A percentile compares a stretch with the other conserved stretches of the same genome.
These are phyloP conservation scores for Isaurus tuberculatus DNA, from an alignment of 92 coral and sea anemone genomes.

Conservation along the genomic window DNA sequence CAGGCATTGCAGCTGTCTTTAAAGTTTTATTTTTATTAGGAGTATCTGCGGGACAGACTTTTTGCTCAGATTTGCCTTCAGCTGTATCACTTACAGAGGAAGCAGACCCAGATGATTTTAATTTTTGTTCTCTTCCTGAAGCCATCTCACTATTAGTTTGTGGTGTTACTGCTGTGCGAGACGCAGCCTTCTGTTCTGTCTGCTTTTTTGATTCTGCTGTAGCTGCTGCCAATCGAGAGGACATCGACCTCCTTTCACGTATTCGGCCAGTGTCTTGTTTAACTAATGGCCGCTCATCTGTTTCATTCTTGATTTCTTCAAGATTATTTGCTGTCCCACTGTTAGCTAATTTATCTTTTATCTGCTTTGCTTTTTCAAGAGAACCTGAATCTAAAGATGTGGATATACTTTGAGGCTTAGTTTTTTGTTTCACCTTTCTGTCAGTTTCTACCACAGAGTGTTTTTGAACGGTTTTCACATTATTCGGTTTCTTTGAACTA, in stretches of 20 bases:
- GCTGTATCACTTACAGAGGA: neutral
- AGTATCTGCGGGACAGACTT: neutral
- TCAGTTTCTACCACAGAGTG: neutral
- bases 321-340: neutral
- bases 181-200: neutral
- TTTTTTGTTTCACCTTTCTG: constrained; percentile 23
- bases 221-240: constrained; percentile 36
- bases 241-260: constrained; percentile 39
- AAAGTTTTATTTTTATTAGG: neutral
- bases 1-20: neutral
- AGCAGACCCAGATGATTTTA: neutral
- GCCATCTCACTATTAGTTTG: neutral
- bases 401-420: neutral
- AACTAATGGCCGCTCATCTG: neutral
- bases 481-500: neutral
- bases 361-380: constrained; percentile 14
- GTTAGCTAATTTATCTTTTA: neutral
- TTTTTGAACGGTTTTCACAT: neutral
- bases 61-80: neutral
- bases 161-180: neutral
- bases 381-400: neutral
- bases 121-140: constrained; percentile 1
- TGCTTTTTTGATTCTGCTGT: constrained; percentile 19
- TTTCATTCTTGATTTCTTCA: constrained; percentile 19
- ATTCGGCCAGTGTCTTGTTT: constrained; percentile 1